phyloP scores from a whole-genome alignment of 2,888 invertebrate genomes.

The Drosophila kokeensis region DNA sequence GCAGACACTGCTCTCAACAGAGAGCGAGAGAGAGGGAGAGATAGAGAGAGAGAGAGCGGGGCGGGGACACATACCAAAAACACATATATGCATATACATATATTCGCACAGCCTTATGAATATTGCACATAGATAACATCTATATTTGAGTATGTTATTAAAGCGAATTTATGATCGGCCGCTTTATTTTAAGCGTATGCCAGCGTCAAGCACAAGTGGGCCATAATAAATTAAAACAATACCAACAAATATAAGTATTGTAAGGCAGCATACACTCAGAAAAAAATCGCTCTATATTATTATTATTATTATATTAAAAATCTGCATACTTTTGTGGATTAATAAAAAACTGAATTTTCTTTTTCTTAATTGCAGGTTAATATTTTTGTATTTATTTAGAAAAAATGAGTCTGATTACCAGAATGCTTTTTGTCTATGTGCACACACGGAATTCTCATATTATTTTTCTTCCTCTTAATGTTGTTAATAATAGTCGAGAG shows the following conservation, averaged over 20 bases:
- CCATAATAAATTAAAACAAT: slow-evolving; percentile 57
- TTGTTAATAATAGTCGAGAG: not conserved
- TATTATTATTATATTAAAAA: not conserved
- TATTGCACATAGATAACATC: slow-evolving; percentile 62
- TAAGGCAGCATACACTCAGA: slow-evolving; percentile 2
- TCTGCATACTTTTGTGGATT: not conserved
- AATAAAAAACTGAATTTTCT: not conserved
- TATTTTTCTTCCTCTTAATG: not conserved
- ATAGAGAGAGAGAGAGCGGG: not conserved
- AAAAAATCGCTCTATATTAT: not conserved
- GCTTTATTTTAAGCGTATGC: slow-evolving; percentile 37
- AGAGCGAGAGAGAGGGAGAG: slow-evolving; percentile 1
- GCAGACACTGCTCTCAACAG: slow-evolving; percentile 31
- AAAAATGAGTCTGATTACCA: not conserved
- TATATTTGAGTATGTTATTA: slow-evolving; percentile 77
- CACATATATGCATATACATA: not conserved
- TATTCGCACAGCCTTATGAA: slow-evolving; percentile 14
- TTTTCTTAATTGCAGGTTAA: not conserved
- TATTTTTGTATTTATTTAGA: not conserved
- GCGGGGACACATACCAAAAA: not conserved
- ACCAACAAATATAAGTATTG: not conserved
- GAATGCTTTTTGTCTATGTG: not conserved
- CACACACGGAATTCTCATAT: not conserved
- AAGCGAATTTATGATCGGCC: slow-evolving; percentile 61
- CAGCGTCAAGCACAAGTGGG: slow-evolving; percentile 34